A percentile compares a stretch with the other conserved stretches of the same genome.
phyloP scores from a whole-genome alignment of 2,113 vertebrate species.

The Taurulus bubalis region DNA sequence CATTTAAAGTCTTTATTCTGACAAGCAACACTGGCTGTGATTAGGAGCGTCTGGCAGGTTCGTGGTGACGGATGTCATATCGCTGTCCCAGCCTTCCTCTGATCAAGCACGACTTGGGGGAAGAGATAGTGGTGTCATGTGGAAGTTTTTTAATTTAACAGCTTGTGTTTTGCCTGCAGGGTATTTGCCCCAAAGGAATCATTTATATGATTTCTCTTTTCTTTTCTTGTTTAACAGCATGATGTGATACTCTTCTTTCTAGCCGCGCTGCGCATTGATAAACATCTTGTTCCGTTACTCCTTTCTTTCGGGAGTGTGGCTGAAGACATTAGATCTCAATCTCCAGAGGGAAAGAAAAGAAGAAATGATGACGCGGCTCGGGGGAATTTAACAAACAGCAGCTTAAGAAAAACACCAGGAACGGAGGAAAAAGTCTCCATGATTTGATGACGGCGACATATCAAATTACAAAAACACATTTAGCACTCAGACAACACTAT shows the following conservation, averaged over 20 bases:
- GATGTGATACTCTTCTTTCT: constrained; percentile 10
- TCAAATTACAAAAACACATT: background rate
- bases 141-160: constrained; percentile 41
- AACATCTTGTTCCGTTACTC: constrained; percentile 15
- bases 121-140: background rate
- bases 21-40: constrained; percentile 34
- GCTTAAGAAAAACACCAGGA: background rate
- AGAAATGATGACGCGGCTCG: background rate
- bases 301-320: background rate
- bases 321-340: constrained; percentile 16
- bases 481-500: background rate
- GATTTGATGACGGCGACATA: background rate
- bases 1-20: constrained; percentile 38
- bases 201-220: constrained; percentile 14
- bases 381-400: background rate
- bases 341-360: background rate
- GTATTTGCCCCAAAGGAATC: constrained; percentile 42
- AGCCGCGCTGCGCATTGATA: background rate
- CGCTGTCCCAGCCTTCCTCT: constrained; percentile 10
- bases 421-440: background rate
- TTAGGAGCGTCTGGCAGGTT: constrained; percentile 38
- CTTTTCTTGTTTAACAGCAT: background rate
- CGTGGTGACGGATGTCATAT: constrained; percentile 38
- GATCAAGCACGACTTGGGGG: constrained; percentile 38
- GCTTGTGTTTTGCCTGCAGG: constrained; percentile 49